Evolutionary conservation across 1,140 invertebrate species (phyloP), one percentile per base, ranked within the genome.

Genomic region (Brachionus paranguensis): DNA sequence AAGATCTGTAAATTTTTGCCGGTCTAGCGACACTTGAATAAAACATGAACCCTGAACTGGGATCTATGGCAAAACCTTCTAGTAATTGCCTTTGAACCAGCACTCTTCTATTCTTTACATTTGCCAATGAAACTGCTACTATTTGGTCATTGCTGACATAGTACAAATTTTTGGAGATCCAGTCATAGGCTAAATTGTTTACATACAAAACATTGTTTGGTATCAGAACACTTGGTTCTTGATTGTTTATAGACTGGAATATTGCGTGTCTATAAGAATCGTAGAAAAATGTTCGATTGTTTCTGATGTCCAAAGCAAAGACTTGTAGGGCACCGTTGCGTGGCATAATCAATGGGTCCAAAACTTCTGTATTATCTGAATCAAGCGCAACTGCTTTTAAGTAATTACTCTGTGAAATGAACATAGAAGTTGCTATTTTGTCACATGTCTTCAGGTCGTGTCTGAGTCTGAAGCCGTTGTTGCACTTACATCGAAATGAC

Each of bases 71-170:
- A 83, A 99, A 96, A 10, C 96, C 96, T 85, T 96, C 90, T 0
- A 96, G 96, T 68, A 86, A 87, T 2, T 87, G 86, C 12, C 87
- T 84, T 45, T 86, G 85, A 11, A 85, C 85, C 29, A 89, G 85
- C 4, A 88, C 70, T 37, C 86, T 85, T 17, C 86, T 68, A 7
- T 85, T 85, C 14, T 53, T 76, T 27, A 47, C 12, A 20, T 88
- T 85, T 53, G 87, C 84, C 0, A 89, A 81, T 74, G 88, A 95
- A 0, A 99, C 89, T 0, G 98, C 96, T 86, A 97, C 97, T 0
- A 99, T 89, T 90, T 96, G 96, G 10, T 95, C 92, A 8, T 95
- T 97, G 87, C 99, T 96, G 68, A 99, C 97, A 89, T 98, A 99
- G 89, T 98, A 99, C 0, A 99, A 91, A 88, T 98, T 98, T 87